phyloP scores from a whole-genome alignment of 2,888 invertebrate genomes.

The Drosophila algonquin region DNA sequence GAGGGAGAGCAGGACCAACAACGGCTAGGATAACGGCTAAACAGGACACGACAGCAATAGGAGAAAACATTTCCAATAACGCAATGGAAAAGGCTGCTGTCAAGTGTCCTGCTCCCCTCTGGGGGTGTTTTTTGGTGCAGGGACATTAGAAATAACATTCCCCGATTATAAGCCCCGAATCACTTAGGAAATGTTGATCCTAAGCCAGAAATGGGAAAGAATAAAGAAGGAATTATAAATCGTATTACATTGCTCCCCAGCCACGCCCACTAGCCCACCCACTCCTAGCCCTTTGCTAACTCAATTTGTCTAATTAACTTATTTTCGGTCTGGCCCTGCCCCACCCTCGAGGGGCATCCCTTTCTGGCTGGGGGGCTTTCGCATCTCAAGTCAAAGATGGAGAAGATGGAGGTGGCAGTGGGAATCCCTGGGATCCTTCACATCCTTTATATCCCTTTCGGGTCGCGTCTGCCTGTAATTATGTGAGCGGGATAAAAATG shows the following conservation, averaged over 20 bases:
- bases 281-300: background rate
- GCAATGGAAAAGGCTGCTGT: slow-evolving; percentile 18
- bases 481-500: slow-evolving; percentile 28
- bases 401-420: background rate
- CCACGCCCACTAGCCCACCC: background rate
- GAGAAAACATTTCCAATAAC: slow-evolving; percentile 41
- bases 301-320: slow-evolving; percentile 47
- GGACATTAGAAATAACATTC: slow-evolving; percentile 18
- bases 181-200: background rate
- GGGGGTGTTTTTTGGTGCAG: background rate
- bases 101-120: background rate
- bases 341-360: background rate
- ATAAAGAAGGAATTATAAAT: background rate
- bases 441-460: background rate
- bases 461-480: slow-evolving; percentile 32
- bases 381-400: slow-evolving; percentile 8
- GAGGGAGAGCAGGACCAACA: slow-evolving; percentile 19
- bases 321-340: slow-evolving; percentile 12
- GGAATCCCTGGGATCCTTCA: slow-evolving; percentile 8
- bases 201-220: background rate
- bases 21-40: slow-evolving; percentile 27
- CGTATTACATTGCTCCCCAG: background rate
- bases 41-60: slow-evolving; percentile 36
- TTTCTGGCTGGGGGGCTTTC: slow-evolving; percentile 1
- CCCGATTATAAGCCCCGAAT: no score